These are phyloP conservation scores for Mystacornis crossleyi DNA, from an alignment of 2,113 vertebrate species.

Conservation along the genomic window DNA sequence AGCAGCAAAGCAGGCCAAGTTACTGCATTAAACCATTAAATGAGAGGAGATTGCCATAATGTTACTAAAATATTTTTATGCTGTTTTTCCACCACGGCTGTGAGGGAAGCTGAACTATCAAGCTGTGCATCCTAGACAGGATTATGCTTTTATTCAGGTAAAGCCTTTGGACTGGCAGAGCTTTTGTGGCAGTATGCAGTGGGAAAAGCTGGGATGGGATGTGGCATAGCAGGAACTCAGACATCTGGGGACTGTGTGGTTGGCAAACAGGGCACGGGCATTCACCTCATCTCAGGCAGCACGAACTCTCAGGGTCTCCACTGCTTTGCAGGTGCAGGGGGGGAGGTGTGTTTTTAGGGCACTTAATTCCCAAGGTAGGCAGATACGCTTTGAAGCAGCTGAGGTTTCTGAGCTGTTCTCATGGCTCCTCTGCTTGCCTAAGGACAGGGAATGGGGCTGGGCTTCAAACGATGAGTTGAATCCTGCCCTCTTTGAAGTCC, in stretches of 20 bases:
- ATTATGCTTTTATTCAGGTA: neutral
- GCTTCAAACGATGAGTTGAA: constrained; percentile 16
- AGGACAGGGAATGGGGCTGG: neutral
- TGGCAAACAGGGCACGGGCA: rapidly evolving
- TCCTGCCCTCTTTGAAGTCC: constrained; percentile 62
- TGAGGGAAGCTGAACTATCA: neutral
- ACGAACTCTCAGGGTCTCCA: rapidly evolving
- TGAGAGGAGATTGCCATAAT: neutral
- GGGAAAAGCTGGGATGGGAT: neutral
- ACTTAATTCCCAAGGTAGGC: constrained; percentile 4
- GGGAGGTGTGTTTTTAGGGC: neutral
- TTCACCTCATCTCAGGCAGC: neutral
- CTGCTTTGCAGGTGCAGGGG: neutral
- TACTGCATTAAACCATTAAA: neutral
- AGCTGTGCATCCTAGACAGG: neutral
- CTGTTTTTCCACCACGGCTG: neutral
- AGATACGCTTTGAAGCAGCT: constrained; percentile 23
- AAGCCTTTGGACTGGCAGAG: neutral
- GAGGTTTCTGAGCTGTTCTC: constrained; percentile 62
- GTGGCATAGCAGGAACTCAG: neutral
- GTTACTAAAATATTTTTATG: neutral
- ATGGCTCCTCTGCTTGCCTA: constrained; percentile 33
- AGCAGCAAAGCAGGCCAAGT: neutral
- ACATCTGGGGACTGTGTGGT: rapidly evolving
- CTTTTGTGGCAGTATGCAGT: neutral